Conservation (phyloP, 2,113 vertebrate genomes). For the Nothocercus julius region DNA sequence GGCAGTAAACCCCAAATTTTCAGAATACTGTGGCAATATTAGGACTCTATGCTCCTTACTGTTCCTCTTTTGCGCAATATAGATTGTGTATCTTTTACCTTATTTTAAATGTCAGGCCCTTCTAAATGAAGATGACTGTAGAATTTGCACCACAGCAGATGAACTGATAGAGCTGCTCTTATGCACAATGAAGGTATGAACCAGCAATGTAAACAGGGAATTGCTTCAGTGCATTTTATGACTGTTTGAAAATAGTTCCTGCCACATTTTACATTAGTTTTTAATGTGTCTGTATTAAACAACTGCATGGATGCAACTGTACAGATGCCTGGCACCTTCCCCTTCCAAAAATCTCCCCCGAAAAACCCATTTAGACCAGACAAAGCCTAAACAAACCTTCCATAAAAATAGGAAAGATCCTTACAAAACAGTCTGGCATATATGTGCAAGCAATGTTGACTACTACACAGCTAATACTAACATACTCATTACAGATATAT, state of each 20-base stretch:
- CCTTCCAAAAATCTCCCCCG: neutral
- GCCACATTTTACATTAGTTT: neutral
- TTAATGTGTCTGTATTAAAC: neutral
- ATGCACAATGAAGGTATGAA: slow-evolving; percentile 9
- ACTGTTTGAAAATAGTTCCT: neutral
- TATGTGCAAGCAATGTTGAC: neutral
- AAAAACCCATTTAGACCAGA: neutral
- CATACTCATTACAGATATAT: neutral
- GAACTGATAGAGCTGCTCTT: neutral
- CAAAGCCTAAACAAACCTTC: neutral
- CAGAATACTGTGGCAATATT: neutral
- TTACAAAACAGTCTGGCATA: neutral
- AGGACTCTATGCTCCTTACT: neutral
- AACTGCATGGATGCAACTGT: neutral
- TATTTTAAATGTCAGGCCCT: neutral
- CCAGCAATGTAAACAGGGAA: neutral
- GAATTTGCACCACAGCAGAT: neutral
- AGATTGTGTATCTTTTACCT: neutral
- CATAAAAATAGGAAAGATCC: neutral
- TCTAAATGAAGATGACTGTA: neutral
- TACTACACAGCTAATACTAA: neutral
- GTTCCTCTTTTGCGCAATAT: neutral
- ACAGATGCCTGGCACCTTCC: neutral
- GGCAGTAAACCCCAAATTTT: neutral
- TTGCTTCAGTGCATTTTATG: neutral